phyloP scores from a whole-genome alignment of 2,888 invertebrate species.

The Tetragonula carbonaria region DNA sequence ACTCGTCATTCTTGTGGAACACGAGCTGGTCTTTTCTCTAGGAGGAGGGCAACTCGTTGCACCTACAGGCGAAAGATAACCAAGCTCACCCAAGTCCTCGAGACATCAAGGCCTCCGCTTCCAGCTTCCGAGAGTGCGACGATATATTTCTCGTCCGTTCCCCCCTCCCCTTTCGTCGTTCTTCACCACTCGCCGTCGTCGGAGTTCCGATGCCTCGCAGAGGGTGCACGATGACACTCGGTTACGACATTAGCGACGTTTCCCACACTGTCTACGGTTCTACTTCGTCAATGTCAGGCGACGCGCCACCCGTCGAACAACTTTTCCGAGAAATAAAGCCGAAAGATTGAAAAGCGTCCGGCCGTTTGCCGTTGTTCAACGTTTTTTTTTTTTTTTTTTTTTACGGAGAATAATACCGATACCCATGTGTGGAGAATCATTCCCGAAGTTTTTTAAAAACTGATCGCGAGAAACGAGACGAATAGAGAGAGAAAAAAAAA shows the following conservation, averaged over 20 bases:
- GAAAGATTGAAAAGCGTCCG: conserved; percentile 43
- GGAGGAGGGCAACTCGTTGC: conserved; percentile 55
- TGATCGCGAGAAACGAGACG: not conserved
- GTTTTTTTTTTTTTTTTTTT: not conserved
- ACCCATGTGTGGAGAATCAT: not conserved
- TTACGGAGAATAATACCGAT: not conserved
- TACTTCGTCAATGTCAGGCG: conserved; percentile 79
- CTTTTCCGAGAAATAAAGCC: conserved; percentile 61
- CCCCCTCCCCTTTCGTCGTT: conserved; percentile 66
- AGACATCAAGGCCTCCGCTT: conserved; percentile 68
- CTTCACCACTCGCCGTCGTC: conserved; percentile 44
- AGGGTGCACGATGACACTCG: conserved; percentile 78
- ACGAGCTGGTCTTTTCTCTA: conserved; percentile 57
- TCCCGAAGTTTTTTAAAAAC: not conserved
- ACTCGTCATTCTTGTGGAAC: conserved; percentile 63
- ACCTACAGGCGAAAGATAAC: conserved; percentile 74
- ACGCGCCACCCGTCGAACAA: conserved; percentile 49
- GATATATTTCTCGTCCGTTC: conserved; percentile 69
- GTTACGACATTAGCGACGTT: conserved; percentile 79
- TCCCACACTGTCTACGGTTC: conserved; percentile 72
- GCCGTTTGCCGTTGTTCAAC: conserved; percentile 9
- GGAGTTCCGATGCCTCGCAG: conserved; percentile 66
- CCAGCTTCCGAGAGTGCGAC: conserved; percentile 59
- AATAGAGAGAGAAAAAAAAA: not conserved
- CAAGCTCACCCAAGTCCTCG: conserved; percentile 60